Evolutionary conservation across 1,140 invertebrate genomes (phyloP), one percentile per base, ranked within the genome.

Genomic region (Drosophila ambigua): DNA sequence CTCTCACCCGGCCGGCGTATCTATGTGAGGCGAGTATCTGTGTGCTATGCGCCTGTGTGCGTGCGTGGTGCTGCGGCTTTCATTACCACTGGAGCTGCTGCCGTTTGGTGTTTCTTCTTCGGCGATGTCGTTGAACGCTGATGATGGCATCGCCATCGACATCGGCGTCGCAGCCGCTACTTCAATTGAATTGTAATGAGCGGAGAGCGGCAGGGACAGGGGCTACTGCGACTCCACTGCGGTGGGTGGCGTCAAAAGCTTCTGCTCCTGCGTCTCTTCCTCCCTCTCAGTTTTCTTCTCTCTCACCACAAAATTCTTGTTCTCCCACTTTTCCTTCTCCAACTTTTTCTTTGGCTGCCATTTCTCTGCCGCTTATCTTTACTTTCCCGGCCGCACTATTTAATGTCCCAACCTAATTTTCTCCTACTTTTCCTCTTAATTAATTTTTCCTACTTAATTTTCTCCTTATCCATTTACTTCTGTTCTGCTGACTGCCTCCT

Each of bases 121-220:
- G 58, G 55, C 64, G 72, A 77, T 53, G 75, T 77, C 75, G 75
- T 75, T 75, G 75, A 77, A 77, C 61, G 72, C 16, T 46, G 71
- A 35, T 46, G 44, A 20, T 13, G 48, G 20, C 49, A 31, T 8
- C 52, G 64, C 45, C 53, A 44, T 15, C 35, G 66, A 39, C 35
- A 39, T 39, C 64, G 39, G n/a, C 54, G 72, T 59, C 66, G 79
- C 73, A 69, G 80, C 73, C 73, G 74, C 82, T 75, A 77, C 82
- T 85, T 87, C 82, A 87, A 85, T 85, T 85, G 82, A 87, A 85
- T 85, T 85, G 81, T 87, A 81, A 87, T 87, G 81, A 85, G 77
- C 68, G 73, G 23, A 24, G 80, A 54, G 67, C 79, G 79, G 62
- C 65, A 63, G 52, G 28, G 9, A 35, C 50, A 24, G 23, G 13